Conservation (phyloP, 2,113 vertebrate genomes). For the Amphiprion ocellaris region DNA sequence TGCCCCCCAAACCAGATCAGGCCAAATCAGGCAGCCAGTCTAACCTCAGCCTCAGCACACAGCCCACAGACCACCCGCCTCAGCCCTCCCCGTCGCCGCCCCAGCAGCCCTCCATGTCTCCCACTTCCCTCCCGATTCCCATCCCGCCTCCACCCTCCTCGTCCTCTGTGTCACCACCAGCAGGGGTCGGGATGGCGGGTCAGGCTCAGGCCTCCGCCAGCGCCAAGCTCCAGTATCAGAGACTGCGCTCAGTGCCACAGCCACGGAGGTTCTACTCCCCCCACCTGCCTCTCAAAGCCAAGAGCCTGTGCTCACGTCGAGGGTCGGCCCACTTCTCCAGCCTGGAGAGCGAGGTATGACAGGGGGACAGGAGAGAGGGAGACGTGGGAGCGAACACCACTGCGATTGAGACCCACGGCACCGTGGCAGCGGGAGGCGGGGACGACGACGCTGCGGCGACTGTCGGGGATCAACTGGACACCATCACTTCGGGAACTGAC, state of each 20-base stretch:
- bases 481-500: slow-evolving; percentile 64
- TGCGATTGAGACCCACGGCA: slow-evolving; percentile 59
- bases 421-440: slow-evolving; percentile 66
- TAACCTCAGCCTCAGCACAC: slow-evolving; percentile 91
- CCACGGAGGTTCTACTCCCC: slow-evolving; percentile 87
- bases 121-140: slow-evolving; percentile 82
- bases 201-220: slow-evolving; percentile 80
- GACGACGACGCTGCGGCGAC: slow-evolving; percentile 62
- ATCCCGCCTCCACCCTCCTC: slow-evolving; percentile 83
- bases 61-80: slow-evolving; percentile 84
- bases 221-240: slow-evolving; percentile 88
- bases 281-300: slow-evolving; percentile 88
- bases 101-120: slow-evolving; percentile 80
- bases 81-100: slow-evolving; percentile 82
- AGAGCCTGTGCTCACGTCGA: slow-evolving; percentile 91
- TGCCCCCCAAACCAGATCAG: slow-evolving; percentile 84
- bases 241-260: slow-evolving; percentile 87
- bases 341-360: slow-evolving; percentile 96
- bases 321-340: slow-evolving; percentile 96
- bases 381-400: slow-evolving; percentile 74
- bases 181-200: slow-evolving; percentile 74
- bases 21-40: slow-evolving; percentile 92
- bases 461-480: slow-evolving; percentile 64
- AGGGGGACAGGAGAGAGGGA: slow-evolving; percentile 86
- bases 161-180: slow-evolving; percentile 80